Conservation (phyloP, 2,113 vertebrate genomes). For the Mungos mungo region DNA sequence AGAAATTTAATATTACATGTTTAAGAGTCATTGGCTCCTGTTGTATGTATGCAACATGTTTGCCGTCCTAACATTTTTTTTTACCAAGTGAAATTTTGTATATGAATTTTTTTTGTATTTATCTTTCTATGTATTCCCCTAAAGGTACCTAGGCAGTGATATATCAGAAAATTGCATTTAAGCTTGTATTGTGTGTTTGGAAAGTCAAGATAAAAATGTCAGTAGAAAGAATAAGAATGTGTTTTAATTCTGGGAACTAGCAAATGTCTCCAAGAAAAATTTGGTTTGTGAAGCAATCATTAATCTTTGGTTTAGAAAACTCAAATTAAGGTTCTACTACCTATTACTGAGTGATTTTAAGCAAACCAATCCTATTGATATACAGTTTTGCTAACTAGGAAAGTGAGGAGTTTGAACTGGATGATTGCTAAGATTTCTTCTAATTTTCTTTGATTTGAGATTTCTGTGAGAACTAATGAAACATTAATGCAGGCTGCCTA, state of each 20-base stretch:
- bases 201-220: not conserved
- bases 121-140: not conserved
- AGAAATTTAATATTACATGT: slow-evolving; percentile 57
- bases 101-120: not conserved
- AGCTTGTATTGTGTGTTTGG: not conserved
- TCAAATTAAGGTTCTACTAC: not conserved
- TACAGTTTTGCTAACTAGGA: not conserved
- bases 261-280: not conserved
- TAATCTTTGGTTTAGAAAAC: slow-evolving; percentile 51
- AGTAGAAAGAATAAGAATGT: slow-evolving; percentile 17
- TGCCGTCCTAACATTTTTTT: not conserved
- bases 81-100: slow-evolving; percentile 7
- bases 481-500: not conserved
- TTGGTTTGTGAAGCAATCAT: not conserved
- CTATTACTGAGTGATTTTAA: slow-evolving; percentile 26
- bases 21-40: not conserved
- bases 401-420: not conserved
- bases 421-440: slow-evolving; percentile 3
- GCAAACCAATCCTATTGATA: not conserved
- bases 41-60: not conserved
- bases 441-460: slow-evolving; percentile 27
- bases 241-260: slow-evolving; percentile 45
- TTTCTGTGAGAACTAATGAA: not conserved
- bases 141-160: not conserved
- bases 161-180: slow-evolving; percentile 50